Base-by-base conservation (phyloP, 2,888 invertebrate genomes). In the Cephalotes varians region DNA sequence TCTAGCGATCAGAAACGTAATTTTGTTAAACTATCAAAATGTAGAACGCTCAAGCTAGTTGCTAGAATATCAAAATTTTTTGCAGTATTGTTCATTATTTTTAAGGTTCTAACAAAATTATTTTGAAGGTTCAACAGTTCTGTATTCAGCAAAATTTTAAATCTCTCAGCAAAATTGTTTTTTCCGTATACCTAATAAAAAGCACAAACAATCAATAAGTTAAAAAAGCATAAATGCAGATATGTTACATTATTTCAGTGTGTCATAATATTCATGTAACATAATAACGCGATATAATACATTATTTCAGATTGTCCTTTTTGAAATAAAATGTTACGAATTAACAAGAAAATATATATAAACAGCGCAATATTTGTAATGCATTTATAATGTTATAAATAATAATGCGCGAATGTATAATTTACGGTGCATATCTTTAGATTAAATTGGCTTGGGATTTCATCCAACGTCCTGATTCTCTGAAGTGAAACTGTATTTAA, bases 381-480 rank as follows among this genome's bases (percentile, higher is more conserved):
- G 56, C 56, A 77, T 69, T 69, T 69, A 28, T 60, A 10, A 62
- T 60, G 60, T 34, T 40, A 25, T 56, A 69, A 77, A 71, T 79
- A 56, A 67, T 56, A 69, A 79, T 34, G 44, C 18, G 25, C 28
- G 56, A 71, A 71, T 79, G 34, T 25, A 58, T 71, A 56, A 79
- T 79, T 56, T 31, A 47, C 40, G 21, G 25, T 21, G 56, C 25
- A 58, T 79, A 58, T 71, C 28, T 74, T 71, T 18, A 44, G 21
- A 58, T 71, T 69, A 79, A 71, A 71, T 79, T 79, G 67, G 31
- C 40, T 54, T 56, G 47, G 56, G 5, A 37, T 71, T 51, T 44
- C 25, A 21, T 18, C 7, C 54, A 21, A 40, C 37, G 31, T 21
- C 1, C 51, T 37, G 51, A 28, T 40, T 67, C 12, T 64, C 28